Evolutionary conservation across 1,140 invertebrate genomes (phyloP).

Genomic region (Meloidogyne chitwoodi): DNA sequence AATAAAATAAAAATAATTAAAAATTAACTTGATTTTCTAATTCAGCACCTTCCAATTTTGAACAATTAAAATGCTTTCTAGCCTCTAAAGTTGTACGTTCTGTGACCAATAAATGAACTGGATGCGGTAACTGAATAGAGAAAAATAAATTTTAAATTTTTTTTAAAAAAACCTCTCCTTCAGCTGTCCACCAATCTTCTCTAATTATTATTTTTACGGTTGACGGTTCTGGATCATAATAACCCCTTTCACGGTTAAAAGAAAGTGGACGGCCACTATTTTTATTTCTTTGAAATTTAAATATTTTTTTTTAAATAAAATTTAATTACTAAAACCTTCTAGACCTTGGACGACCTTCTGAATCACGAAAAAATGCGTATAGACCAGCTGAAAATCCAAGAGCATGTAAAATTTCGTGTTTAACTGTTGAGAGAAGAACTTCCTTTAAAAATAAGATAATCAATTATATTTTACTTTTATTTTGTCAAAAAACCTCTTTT

Average conservation of each 20-base stretch:
- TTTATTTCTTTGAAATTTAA: neutral
- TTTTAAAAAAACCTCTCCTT: conserved; percentile 66
- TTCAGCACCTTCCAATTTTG: conserved; percentile 85
- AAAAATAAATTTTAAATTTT: conserved; percentile 4
- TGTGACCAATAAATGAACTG: conserved; percentile 46
- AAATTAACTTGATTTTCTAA: conserved; percentile 78
- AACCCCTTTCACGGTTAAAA: conserved; percentile 50
- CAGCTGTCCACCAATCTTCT: conserved; percentile 77
- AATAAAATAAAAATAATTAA: neutral
- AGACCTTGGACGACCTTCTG: conserved; percentile 29
- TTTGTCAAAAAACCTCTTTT: too few species aligned
- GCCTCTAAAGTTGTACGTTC: conserved; percentile 64
- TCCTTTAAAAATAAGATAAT: conserved; percentile 62
- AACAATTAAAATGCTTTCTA: conserved; percentile 82
- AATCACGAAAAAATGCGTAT: conserved; percentile 57
- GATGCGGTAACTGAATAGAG: conserved; percentile 34
- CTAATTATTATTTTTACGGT: conserved; percentile 78
- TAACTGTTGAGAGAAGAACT: conserved; percentile 88
- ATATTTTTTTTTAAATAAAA: neutral
- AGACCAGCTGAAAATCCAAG: conserved; percentile 66
- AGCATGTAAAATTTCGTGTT: conserved; percentile 97
- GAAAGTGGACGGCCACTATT: conserved; percentile 45
- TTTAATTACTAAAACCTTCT: conserved; percentile 16
- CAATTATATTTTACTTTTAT: too few species aligned
- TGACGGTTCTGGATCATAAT: conserved; percentile 85